Conservation (phyloP, 2,113 vertebrate genomes). For the Bujurquina vittata region DNA sequence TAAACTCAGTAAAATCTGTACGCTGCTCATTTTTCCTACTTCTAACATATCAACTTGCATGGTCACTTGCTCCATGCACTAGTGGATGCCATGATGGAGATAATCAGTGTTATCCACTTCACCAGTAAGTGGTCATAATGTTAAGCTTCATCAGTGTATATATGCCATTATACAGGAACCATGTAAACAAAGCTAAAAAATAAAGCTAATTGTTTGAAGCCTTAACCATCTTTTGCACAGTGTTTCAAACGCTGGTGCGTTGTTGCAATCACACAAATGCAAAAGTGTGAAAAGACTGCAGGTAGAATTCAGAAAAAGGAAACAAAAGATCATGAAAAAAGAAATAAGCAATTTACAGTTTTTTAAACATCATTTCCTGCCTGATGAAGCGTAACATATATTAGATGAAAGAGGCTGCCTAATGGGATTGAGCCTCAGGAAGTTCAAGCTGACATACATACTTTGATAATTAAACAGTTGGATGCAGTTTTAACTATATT, state of each 20-base stretch:
- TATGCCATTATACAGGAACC: background rate
- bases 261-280: background rate
- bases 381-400: background rate
- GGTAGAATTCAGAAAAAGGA: background rate
- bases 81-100: too few species aligned
- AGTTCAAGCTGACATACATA: background rate
- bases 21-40: too few species aligned
- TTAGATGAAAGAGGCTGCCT: background rate
- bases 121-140: too few species aligned
- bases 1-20: too few species aligned
- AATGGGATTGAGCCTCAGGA: background rate
- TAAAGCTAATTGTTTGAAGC: background rate
- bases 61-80: too few species aligned
- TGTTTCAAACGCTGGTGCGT: background rate
- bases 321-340: background rate
- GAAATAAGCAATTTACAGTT: background rate
- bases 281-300: background rate
- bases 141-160: background rate
- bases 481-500: background rate
- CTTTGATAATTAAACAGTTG: background rate
- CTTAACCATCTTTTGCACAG: background rate
- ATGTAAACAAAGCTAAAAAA: background rate
- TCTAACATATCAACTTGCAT: too few species aligned
- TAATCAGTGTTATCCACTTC: too few species aligned
- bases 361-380: constrained; percentile 1